Conservation (phyloP, 2,888 invertebrate species). For the Megaustenia siamemsis region DNA sequence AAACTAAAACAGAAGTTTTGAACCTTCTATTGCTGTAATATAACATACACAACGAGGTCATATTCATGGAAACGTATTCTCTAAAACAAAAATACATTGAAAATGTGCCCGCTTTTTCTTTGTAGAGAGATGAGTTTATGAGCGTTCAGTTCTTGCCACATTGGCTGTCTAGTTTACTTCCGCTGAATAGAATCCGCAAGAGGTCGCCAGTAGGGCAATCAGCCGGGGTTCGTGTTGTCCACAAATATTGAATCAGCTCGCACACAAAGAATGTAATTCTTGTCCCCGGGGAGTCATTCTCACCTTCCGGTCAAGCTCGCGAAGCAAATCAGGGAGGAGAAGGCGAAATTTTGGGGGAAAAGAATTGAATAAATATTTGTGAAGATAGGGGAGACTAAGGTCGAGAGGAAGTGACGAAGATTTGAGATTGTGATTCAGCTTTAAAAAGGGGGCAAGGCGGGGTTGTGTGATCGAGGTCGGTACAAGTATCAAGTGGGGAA, state of each 20-base stretch:
- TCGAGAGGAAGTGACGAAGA: neutral
- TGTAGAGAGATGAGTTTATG: too few species aligned
- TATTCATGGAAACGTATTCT: too few species aligned
- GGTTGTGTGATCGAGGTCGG: too few species aligned
- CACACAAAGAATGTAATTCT: slow-evolving; percentile 5
- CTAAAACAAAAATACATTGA: too few species aligned
- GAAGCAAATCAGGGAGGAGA: neutral
- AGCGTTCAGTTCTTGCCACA: too few species aligned
- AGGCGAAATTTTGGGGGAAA: neutral
- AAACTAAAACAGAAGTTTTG: too few species aligned
- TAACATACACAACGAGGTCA: too few species aligned
- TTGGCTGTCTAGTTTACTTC: neutral
- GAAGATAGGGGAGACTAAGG: neutral
- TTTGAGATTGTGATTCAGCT: too few species aligned
- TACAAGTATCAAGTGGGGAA: too few species aligned
- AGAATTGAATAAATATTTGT: neutral
- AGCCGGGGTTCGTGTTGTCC: neutral
- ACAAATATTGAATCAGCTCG: neutral
- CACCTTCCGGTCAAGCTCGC: neutral
- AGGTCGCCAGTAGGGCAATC: neutral
- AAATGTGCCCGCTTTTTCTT: too few species aligned
- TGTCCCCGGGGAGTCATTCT: neutral
- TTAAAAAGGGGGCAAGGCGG: too few species aligned
- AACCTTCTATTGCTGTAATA: too few species aligned
- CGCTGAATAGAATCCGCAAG: neutral